Evolutionary conservation across 2,113 vertebrate species (phyloP).

Genomic region (Bubo blakistoni): DNA sequence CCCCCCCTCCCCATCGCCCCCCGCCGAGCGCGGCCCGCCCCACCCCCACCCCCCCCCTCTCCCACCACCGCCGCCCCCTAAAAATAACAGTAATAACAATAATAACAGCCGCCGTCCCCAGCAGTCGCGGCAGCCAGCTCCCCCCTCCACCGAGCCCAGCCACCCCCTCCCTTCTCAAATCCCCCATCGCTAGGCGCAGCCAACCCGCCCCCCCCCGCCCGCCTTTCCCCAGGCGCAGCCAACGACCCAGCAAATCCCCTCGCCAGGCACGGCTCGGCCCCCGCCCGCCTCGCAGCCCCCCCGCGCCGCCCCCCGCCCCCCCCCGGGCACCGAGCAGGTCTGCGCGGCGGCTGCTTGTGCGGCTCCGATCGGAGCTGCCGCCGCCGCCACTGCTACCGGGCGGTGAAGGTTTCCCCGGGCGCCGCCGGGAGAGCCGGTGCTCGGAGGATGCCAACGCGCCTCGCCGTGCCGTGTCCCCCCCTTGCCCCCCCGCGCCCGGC

Average conservation of each 20-base stretch:
- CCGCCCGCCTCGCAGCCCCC: background rate
- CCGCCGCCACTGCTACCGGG: constrained; percentile 1
- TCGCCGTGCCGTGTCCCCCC: background rate
- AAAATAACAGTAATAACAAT: constrained; percentile 16
- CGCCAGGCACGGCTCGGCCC: constrained; percentile 33
- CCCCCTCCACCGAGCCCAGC: background rate
- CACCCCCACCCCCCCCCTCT: background rate
- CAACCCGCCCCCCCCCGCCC: background rate
- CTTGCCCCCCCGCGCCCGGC: background rate
- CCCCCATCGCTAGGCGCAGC: constrained; percentile 25
- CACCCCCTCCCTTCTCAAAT: background rate
- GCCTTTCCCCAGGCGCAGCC: constrained; percentile 30
- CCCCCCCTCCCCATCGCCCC: background rate
- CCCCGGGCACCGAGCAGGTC: constrained; percentile 37
- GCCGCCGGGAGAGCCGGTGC: constrained; percentile 15
- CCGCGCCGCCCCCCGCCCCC: background rate
- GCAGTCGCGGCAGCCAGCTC: background rate
- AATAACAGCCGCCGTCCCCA: constrained; percentile 12
- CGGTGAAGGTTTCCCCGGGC: constrained; percentile 16
- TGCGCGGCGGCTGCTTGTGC: constrained; percentile 6
- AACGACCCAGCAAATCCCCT: constrained; percentile 61
- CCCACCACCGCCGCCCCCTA: background rate
- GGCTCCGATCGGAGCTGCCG: background rate
- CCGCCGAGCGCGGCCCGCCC: background rate
- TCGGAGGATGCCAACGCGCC: background rate